Conservation (phyloP, 1,140 invertebrate species). For the Coelopa frigida region DNA sequence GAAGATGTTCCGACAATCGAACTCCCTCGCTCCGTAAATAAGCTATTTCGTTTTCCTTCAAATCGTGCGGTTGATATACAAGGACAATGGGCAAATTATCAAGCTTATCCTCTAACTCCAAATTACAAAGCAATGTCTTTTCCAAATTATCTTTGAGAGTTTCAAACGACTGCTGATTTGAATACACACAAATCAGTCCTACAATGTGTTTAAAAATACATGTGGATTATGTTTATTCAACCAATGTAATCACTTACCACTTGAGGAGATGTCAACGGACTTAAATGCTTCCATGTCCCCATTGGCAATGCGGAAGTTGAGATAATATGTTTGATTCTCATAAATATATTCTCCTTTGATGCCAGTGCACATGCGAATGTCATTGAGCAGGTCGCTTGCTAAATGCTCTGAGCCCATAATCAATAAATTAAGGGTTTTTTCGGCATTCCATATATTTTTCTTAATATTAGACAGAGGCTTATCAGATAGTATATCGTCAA, state of each 20-base stretch:
- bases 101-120: slow-evolving; percentile 79
- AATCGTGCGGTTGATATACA: slow-evolving; percentile 79
- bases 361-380: slow-evolving; percentile 55
- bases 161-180: slow-evolving; percentile 84
- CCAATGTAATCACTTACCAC: slow-evolving; percentile 49
- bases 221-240: background rate
- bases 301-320: slow-evolving; percentile 79
- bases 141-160: slow-evolving; percentile 87
- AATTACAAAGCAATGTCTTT: slow-evolving; percentile 82
- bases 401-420: slow-evolving; percentile 71
- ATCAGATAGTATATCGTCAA: slow-evolving; percentile 65
- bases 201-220: slow-evolving; percentile 19
- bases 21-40: slow-evolving; percentile 83
- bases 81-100: slow-evolving; percentile 84
- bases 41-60: slow-evolving; percentile 73
- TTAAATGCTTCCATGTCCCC: slow-evolving; percentile 56
- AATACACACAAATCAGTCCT: slow-evolving; percentile 85
- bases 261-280: slow-evolving; percentile 43
- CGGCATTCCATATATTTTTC: slow-evolving; percentile 39
- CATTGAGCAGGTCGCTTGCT: slow-evolving; percentile 68
- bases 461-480: slow-evolving; percentile 49
- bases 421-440: slow-evolving; percentile 65
- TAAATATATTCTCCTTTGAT: slow-evolving; percentile 80
- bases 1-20: slow-evolving; percentile 76
- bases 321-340: slow-evolving; percentile 72